phyloP scores from a whole-genome alignment of 2,797 vertebrate species.

The Morus bassanus region DNA sequence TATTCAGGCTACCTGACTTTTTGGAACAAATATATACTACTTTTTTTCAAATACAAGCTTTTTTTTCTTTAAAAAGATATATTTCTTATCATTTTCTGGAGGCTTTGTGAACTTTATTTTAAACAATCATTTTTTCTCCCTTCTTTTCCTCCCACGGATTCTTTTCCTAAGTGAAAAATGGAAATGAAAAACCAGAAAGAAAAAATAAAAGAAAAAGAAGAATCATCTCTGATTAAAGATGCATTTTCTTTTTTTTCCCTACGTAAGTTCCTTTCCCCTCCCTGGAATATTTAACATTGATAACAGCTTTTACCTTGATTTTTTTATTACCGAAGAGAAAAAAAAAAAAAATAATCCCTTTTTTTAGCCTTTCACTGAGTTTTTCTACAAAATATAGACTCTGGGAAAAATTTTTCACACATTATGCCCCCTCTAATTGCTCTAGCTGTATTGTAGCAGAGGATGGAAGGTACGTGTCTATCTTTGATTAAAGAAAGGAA shows the following conservation, averaged over 20 bases:
- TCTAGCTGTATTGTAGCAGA: not conserved
- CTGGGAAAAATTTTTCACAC: not conserved
- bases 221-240: not conserved
- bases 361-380: not conserved
- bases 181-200: not conserved
- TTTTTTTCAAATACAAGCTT: not conserved
- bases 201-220: not conserved
- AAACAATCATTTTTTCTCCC: not conserved
- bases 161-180: not conserved
- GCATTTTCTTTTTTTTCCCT: not conserved
- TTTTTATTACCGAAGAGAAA: not conserved
- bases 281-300: not conserved
- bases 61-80: not conserved
- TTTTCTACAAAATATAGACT: not conserved
- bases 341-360: not conserved
- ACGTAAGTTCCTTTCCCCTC: not conserved
- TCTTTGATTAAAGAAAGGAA: slow-evolving; percentile 7
- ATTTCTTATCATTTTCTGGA: not conserved
- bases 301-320: not conserved
- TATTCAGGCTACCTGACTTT: not conserved
- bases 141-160: not conserved
- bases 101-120: not conserved
- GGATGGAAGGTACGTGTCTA: not conserved
- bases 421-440: not conserved
- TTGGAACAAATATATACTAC: not conserved